A percentile compares a stretch with the other conserved stretches of the same genome.
Evolutionary conservation across 2,797 vertebrate species (phyloP).

Genomic region (Parauchenoglanis ngamensis): DNA sequence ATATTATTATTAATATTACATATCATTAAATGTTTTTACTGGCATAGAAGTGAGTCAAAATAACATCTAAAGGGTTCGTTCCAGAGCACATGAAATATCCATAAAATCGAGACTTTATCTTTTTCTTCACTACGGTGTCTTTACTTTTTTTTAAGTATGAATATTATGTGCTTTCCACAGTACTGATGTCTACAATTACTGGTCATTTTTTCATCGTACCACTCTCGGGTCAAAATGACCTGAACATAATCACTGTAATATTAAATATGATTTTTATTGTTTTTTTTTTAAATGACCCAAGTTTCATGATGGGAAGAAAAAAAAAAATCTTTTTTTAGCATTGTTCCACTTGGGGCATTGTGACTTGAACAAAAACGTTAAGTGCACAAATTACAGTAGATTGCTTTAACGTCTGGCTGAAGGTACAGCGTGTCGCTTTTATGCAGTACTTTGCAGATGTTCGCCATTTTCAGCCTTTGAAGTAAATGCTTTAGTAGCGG

Average conservation of each 20-base stretch:
- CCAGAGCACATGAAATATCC: neutral
- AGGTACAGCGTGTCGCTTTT: neutral
- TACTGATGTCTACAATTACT: neutral
- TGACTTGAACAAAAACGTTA: neutral
- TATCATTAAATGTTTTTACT: no score
- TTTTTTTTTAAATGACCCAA: neutral
- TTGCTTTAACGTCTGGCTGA: neutral
- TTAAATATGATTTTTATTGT: neutral
- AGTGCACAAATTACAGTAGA: conserved; percentile 10
- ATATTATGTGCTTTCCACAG: neutral
- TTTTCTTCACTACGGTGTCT: neutral
- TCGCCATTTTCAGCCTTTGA: conserved; percentile 15
- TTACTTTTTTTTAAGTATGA: neutral
- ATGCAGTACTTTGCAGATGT: neutral
- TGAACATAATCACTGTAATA: neutral
- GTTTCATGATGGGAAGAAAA: neutral
- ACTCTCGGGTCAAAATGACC: neutral
- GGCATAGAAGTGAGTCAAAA: no score
- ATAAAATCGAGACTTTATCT: neutral
- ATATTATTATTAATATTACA: no score
- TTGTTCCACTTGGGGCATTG: neutral
- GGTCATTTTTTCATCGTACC: neutral
- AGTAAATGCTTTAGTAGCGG: neutral
- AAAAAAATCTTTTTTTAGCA: neutral
- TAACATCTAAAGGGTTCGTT: neutral